phyloP scores from a whole-genome alignment of 2,113 vertebrate genomes.

The Myiagra hebetior region DNA sequence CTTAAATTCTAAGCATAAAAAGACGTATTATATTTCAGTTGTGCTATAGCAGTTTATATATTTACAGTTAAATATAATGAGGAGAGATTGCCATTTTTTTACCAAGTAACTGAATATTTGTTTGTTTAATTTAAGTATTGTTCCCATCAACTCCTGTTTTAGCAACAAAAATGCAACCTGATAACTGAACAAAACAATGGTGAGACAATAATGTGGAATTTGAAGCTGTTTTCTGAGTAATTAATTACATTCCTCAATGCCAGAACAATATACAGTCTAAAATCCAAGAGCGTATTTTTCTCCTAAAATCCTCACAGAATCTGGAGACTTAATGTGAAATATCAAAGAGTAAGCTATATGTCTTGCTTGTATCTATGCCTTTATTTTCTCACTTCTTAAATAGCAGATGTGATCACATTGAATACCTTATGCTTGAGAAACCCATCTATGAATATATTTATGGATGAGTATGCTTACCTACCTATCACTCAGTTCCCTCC shows the following conservation, averaged over 20 bases:
- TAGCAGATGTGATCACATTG: not conserved
- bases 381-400: not conserved
- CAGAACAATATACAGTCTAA: not conserved
- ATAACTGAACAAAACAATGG: not conserved
- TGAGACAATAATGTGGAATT: not conserved
- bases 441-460: not conserved
- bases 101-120: not conserved
- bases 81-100: fast-evolving
- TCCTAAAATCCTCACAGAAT: not conserved
- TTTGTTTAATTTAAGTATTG: not conserved
- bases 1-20: not conserved
- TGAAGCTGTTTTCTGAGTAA: not conserved
- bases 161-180: not conserved
- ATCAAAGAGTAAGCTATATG: not conserved
- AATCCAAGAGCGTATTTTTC: not conserved
- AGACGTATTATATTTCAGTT: not conserved
- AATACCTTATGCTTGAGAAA: not conserved
- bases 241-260: not conserved
- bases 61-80: not conserved
- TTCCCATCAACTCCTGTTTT: not conserved
- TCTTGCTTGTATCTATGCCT: not conserved
- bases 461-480: not conserved
- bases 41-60: not conserved
- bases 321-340: not conserved
- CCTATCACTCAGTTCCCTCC: not conserved